Evolutionary conservation across 2,113 vertebrate species (phyloP).

Genomic region (Mus pahari): DNA sequence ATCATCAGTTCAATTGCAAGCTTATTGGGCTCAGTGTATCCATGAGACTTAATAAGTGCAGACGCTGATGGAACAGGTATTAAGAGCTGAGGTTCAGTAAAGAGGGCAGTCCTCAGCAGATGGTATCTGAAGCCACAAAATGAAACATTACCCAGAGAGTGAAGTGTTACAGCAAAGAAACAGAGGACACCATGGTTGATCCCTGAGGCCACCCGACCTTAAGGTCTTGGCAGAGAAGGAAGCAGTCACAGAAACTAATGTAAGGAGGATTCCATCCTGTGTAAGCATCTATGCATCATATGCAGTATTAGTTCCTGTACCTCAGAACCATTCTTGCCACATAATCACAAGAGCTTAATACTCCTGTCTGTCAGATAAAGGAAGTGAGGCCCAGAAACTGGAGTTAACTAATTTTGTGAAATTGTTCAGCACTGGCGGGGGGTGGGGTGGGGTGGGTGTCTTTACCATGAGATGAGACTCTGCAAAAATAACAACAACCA

Average conservation of each 20-base stretch:
- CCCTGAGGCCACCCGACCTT: neutral
- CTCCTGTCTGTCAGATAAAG: neutral
- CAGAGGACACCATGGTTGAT: neutral
- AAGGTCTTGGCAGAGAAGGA: neutral
- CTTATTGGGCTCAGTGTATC: neutral
- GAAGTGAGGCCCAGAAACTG: neutral
- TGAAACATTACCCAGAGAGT: neutral
- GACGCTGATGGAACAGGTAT: too few species aligned
- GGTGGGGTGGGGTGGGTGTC: neutral
- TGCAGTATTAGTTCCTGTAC: neutral
- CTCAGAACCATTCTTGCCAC: neutral
- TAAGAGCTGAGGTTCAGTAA: neutral
- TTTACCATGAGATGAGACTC: neutral
- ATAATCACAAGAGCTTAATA: neutral
- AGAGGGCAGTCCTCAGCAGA: neutral
- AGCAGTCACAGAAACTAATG: neutral
- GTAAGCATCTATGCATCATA: neutral
- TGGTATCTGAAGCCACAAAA: neutral
- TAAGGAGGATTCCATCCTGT: neutral
- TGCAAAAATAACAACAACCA: too few species aligned
- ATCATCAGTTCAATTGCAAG: neutral
- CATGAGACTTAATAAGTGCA: neutral
- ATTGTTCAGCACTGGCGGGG: neutral
- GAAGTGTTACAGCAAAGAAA: neutral
- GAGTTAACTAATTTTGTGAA: neutral